Conservation (phyloP, 2,888 invertebrate species). For the Drosophila setosimentum region DNA sequence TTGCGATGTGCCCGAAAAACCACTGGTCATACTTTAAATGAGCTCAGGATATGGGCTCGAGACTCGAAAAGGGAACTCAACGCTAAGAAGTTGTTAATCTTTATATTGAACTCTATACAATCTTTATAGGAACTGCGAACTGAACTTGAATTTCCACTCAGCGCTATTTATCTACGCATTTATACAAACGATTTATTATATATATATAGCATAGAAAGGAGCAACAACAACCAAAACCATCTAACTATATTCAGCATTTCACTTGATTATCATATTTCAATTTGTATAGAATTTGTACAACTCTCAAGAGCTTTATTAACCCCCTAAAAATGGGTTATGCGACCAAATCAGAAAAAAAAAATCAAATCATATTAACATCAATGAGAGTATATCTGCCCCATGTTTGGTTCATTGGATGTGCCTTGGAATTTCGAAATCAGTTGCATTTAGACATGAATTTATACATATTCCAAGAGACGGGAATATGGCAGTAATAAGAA, state of each 20-base stretch:
- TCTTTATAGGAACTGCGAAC: conserved; percentile 59
- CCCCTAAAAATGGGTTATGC: conserved; percentile 18
- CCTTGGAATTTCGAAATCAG: conserved; percentile 47
- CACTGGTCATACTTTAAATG: conserved; percentile 83
- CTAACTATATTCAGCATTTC: conserved; percentile 14
- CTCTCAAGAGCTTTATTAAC: conserved; percentile 57
- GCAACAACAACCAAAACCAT: not conserved
- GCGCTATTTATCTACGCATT: conserved; percentile 55
- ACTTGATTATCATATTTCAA: conserved; percentile 9
- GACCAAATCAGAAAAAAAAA: conserved; percentile 16
- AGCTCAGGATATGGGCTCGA: not conserved
- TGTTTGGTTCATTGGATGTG: conserved; percentile 53
- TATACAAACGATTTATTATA: conserved; percentile 52
- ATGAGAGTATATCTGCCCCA: conserved; percentile 2
- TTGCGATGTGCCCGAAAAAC: conserved; percentile 83
- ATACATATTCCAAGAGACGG: conserved; percentile 30
- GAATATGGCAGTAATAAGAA: conserved; percentile 2
- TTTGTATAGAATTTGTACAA: conserved; percentile 18
- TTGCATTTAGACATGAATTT: conserved; percentile 65
- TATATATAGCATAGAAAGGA: conserved; percentile 12
- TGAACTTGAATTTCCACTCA: conserved; percentile 67
- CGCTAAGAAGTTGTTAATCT: conserved; percentile 28
- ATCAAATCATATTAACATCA: conserved; percentile 2
- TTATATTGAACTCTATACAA: conserved; percentile 38
- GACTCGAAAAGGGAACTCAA: conserved; percentile 1